phyloP scores from a whole-genome alignment of 2,888 invertebrate species.

The Nysson spinosus region DNA sequence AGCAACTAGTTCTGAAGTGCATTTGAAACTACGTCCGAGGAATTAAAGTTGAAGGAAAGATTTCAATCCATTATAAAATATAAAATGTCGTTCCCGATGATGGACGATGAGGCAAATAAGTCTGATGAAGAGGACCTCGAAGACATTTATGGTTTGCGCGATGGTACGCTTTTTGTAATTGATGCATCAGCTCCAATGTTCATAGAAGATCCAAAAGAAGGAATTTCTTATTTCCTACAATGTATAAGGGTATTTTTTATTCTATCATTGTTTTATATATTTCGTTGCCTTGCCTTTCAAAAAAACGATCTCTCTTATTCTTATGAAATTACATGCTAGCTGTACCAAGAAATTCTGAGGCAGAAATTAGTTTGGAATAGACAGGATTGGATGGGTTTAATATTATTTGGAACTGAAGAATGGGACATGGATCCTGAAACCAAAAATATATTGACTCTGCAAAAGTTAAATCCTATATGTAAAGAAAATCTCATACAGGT shows the following conservation, averaged over 20 bases:
- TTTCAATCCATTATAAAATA: too few species aligned
- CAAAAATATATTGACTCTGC: conserved; percentile 48
- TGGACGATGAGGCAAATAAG: conserved; percentile 1
- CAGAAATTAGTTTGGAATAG: conserved; percentile 58
- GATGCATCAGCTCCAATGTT: conserved; percentile 61
- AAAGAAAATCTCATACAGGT: conserved; percentile 32
- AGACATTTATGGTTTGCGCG: conserved; percentile 41
- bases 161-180: conserved; percentile 58
- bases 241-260: conserved; percentile 51
- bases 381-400: conserved; percentile 61
- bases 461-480: conserved; percentile 40
- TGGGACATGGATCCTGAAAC: conserved; percentile 39
- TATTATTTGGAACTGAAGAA: conserved; percentile 54
- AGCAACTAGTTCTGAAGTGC: too few species aligned
- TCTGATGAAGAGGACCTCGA: conserved; percentile 3
- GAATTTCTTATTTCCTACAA: conserved; percentile 44
- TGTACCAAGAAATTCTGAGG: conserved; percentile 51
- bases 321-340: conserved; percentile 11
- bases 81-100: conserved; percentile 15
- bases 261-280: too few species aligned
- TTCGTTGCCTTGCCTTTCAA: too few species aligned
- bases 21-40: too few species aligned
- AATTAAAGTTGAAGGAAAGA: too few species aligned
- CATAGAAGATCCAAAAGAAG: conserved; percentile 23
- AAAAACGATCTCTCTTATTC: not conserved